These are phyloP conservation scores for Sussaba pulchella DNA, from an alignment of 2,888 invertebrate genomes.

Conservation along the genomic window DNA sequence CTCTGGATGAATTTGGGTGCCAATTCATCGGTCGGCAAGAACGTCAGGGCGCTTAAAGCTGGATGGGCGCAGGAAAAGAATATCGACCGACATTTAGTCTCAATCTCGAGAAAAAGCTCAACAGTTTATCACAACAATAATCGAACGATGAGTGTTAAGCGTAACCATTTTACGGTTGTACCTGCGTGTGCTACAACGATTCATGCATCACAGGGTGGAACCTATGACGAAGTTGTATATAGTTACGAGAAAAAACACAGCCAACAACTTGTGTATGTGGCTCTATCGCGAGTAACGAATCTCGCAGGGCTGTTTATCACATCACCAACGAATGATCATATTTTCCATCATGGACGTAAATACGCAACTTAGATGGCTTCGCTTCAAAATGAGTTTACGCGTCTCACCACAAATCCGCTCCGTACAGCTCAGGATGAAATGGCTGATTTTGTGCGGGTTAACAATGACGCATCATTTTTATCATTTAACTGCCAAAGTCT, in stretches of 20 bases:
- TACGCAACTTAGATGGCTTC: conserved; percentile 4
- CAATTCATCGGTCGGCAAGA: conserved; percentile 26
- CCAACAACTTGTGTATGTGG: conserved; percentile 72
- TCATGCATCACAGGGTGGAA: conserved; percentile 55
- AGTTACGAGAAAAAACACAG: conserved; percentile 46
- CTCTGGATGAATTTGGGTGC: conserved; percentile 45
- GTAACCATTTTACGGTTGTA: conserved; percentile 52
- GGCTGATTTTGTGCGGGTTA: conserved; percentile 10
- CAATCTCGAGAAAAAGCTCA: conserved; percentile 43
- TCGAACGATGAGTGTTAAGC: conserved; percentile 38
- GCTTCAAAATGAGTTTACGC: conserved; percentile 23
- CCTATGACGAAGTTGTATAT: conserved; percentile 50
- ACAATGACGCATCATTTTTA: conserved; percentile 29
- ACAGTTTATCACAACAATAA: conserved; percentile 34
- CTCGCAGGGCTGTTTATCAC: conserved; percentile 65
- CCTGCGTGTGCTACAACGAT: conserved; percentile 54
- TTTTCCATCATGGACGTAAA: conserved; percentile 26
- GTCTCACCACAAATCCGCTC: conserved; percentile 20
- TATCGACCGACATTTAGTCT: conserved; percentile 24
- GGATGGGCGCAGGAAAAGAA: conserved; percentile 5
- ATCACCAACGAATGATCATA: conserved; percentile 5
- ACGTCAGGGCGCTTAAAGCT: conserved; percentile 7
- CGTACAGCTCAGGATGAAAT: conserved; percentile 19
- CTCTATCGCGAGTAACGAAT: conserved; percentile 71
- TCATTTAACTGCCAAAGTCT: conserved; percentile 62